A percentile compares a stretch with the other conserved stretches of the same genome.
phyloP scores from a whole-genome alignment of 2,113 vertebrate genomes.

The Echinops telfairi region DNA sequence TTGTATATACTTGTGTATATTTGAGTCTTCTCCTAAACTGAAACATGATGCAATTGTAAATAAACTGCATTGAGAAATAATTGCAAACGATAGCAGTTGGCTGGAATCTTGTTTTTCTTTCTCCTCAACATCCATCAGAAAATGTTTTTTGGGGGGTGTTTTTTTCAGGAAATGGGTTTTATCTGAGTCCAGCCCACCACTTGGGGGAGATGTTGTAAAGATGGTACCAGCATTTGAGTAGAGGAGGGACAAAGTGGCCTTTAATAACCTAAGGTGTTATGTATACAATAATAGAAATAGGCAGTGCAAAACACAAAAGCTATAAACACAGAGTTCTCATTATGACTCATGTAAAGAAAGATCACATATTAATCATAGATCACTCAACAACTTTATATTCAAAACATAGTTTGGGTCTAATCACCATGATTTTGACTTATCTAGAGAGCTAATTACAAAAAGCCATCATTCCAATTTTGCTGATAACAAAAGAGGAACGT shows the following conservation, averaged over 20 bases:
- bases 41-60: neutral
- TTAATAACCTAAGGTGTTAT: neutral
- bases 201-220: slow-evolving; percentile 71
- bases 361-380: neutral
- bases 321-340: neutral
- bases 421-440: neutral
- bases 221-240: neutral
- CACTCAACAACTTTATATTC: neutral
- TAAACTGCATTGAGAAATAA: neutral
- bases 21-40: neutral
- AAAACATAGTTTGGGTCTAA: neutral
- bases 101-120: neutral
- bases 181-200: slow-evolving; percentile 27
- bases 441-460: slow-evolving; percentile 42
- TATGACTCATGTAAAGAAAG: neutral
- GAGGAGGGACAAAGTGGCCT: neutral
- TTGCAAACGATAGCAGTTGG: neutral
- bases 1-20: neutral
- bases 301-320: neutral
- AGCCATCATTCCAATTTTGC: neutral
- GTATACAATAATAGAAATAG: neutral
- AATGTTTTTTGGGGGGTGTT: too few species aligned
- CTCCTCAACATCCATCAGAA: neutral
- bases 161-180: neutral
- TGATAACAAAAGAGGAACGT: neutral